A percentile compares a stretch with the other conserved stretches of the same genome.
Evolutionary conservation across 2,113 vertebrate species (phyloP).

Genomic region (Pandion haliaetus): DNA sequence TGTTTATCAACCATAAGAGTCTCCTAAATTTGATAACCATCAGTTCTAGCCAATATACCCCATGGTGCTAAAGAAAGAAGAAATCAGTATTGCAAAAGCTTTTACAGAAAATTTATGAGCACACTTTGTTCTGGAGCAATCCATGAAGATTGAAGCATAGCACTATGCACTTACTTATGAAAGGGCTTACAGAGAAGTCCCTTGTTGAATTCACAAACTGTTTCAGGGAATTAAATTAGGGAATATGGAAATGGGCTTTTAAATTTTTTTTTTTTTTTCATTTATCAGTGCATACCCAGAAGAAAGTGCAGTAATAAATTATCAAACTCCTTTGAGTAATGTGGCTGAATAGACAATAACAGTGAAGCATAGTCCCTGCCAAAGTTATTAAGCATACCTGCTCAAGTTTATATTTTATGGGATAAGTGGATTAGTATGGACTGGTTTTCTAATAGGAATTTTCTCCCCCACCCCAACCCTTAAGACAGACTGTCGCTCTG

Average conservation of each 20-base stretch:
- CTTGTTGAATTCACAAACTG: neutral
- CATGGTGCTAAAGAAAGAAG: conserved; percentile 23
- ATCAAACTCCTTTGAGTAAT: neutral
- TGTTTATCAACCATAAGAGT: neutral
- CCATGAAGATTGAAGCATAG: neutral
- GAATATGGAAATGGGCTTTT: neutral
- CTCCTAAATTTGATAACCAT: conserved; percentile 4
- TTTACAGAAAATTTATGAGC: conserved; percentile 14
- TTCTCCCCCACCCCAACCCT: neutral
- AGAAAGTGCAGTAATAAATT: neutral
- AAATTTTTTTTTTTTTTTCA: neutral
- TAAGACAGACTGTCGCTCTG: neutral
- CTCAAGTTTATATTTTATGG: neutral
- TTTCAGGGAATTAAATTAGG: neutral
- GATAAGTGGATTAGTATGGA: neutral
- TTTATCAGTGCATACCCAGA: neutral
- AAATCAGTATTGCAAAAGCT: conserved; percentile 47
- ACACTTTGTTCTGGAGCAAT: neutral
- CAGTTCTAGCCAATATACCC: neutral
- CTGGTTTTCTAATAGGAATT: neutral
- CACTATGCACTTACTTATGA: neutral
- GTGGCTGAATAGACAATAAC: neutral
- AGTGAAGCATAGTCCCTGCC: neutral
- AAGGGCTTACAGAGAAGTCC: neutral
- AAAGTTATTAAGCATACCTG: neutral